A percentile compares a stretch with the other conserved stretches of the same genome.
Conservation (phyloP, 35 echinoderm and acorn worm genomes). For the Ophiothrix spiculata region DNA sequence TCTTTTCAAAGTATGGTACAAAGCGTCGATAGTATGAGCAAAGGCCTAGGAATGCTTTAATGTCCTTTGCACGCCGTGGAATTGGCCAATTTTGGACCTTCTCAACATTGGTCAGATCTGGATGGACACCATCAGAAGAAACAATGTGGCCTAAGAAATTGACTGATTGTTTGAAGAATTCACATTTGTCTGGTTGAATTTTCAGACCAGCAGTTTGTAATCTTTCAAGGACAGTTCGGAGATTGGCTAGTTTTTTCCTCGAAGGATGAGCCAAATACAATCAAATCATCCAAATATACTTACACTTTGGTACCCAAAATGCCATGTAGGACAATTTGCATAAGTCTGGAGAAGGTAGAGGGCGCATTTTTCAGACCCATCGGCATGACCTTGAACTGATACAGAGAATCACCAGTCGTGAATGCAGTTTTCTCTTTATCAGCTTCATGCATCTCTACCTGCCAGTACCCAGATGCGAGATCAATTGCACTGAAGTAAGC, state of each 20-base stretch:
- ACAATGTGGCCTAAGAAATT: conserved; percentile 58
- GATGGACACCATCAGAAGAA: conserved; percentile 28
- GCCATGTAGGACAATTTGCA: conserved; percentile 39
- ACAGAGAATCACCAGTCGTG: neutral
- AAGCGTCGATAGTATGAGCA: conserved; percentile 56
- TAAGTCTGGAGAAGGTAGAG: conserved; percentile 27
- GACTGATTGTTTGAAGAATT: conserved; percentile 27
- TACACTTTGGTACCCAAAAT: conserved; percentile 7
- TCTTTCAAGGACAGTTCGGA: conserved; percentile 29
- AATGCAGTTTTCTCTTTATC: conserved; percentile 56
- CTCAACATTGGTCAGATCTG: conserved; percentile 46
- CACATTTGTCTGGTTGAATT: conserved; percentile 54
- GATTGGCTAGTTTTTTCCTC: conserved; percentile 34
- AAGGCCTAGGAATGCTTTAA: conserved; percentile 47
- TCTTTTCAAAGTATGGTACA: conserved; percentile 31
- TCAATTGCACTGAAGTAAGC: conserved; percentile 44
- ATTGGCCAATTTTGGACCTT: conserved; percentile 40
- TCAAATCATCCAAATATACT: conserved; percentile 55
- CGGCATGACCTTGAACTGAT: conserved; percentile 21
- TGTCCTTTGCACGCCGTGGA: conserved; percentile 20
- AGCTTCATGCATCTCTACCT: conserved; percentile 27
- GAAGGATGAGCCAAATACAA: conserved; percentile 48
- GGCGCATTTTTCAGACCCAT: neutral
- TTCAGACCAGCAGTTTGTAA: conserved; percentile 30
- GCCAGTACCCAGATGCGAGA: conserved; percentile 22